Evolutionary conservation across 1,140 invertebrate species (phyloP).

Genomic region (Tetramorium alpestre): DNA sequence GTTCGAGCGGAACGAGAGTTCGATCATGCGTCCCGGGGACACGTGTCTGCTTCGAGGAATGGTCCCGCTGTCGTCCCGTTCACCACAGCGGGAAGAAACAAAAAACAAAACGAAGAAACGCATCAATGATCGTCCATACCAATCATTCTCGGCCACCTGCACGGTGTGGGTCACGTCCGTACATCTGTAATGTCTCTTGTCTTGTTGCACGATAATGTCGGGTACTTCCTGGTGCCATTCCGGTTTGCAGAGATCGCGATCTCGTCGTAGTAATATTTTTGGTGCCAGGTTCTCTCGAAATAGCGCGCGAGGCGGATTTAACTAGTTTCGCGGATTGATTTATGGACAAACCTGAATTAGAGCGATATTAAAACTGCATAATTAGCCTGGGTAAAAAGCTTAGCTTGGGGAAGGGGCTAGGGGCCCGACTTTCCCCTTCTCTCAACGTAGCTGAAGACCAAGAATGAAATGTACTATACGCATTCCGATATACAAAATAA

Average conservation of each 20-base stretch:
- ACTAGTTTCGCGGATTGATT: constrained; percentile 10
- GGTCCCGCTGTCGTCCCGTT: constrained; percentile 10
- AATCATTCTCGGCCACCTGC: neutral
- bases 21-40: constrained; percentile 51
- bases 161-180: neutral
- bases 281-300: constrained; percentile 17
- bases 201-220: neutral
- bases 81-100: neutral
- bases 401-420: neutral
- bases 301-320: constrained; percentile 32
- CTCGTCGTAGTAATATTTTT: neutral
- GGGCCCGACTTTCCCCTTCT: neutral
- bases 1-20: constrained; percentile 44
- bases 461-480: neutral
- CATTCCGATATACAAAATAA: neutral
- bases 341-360: neutral
- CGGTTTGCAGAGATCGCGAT: neutral
- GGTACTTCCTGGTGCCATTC: neutral
- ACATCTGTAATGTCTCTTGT: neutral
- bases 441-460: neutral
- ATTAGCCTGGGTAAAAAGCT: neutral
- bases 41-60: neutral
- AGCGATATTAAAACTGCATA: neutral
- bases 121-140: neutral
- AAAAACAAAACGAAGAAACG: constrained; percentile 7